Evolutionary conservation across 1,140 invertebrate genomes (phyloP), one percentile per base, ranked within the genome.

Genomic region (Bombyx mandarina): DNA sequence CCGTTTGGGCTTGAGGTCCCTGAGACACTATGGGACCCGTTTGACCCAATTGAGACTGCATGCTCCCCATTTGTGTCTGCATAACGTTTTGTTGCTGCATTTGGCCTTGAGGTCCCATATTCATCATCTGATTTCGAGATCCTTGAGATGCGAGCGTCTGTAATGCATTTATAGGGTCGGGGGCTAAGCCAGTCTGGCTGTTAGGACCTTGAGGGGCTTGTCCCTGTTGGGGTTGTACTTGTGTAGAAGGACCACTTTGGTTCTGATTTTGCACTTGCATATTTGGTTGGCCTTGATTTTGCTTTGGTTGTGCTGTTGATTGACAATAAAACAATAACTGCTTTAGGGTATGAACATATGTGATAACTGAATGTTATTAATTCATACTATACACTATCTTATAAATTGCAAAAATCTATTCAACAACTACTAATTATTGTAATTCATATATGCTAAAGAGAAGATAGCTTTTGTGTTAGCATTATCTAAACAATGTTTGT

Each of bases 131-230:
- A 54, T 87, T 85, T 53, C 84, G 69, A 4, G 82, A 82, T 0
- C 82, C 86, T 79, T 96, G 95, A 62, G 93, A 92, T 2, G 95
- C 94, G 55, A 97, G 86, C 67, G 92, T 96, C 76, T 96, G 95
- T 12, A 97, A 78, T 9, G 95, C 96, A 79, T 95, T 95, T 62
- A 97, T 93, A 0, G 95, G 95, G 84, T 97, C 95, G 48, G 91
- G 92, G 45, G 87, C 86, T 80, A 92, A 89, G n/a, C 89, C 89
- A 79, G 88, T 60, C 74, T 88, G 66, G 69, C 67, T 73, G 73
- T 60, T 72, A 3, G 72, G 70, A 1, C 75, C 75, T 54, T 80
- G 77, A 12, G 66, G 71, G 7, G 62, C 54, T 22, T 75, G 74
- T 5, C 77, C 77, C 18, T 62, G 69, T 54, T 80, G 74, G 9